Conservation (phyloP, 2,113 vertebrate genomes). For the Lonchura striata region DNA sequence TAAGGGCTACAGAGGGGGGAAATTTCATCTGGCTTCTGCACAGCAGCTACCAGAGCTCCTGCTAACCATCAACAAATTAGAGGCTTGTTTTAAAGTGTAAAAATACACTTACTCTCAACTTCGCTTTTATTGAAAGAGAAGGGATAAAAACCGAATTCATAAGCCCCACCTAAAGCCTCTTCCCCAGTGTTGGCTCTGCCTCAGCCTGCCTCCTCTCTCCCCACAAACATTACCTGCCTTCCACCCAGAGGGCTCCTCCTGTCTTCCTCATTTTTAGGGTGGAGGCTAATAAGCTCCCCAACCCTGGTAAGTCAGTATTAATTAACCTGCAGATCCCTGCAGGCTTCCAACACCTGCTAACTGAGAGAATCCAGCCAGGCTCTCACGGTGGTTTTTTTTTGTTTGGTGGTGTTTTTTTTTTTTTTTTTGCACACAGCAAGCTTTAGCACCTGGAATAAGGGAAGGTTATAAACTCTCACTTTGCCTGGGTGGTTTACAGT, state of each 20-base stretch:
- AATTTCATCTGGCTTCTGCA: not conserved
- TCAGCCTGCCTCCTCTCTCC: not conserved
- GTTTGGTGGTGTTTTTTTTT: not conserved
- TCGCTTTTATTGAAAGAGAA: not conserved
- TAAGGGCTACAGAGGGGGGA: fast-evolving
- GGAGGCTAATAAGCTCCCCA: slow-evolving; percentile 61
- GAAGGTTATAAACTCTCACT: not conserved
- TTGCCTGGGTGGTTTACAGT: not conserved
- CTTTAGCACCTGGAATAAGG: slow-evolving; percentile 7
- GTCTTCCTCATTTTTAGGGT: slow-evolving; percentile 61
- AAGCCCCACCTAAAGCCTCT: slow-evolving; percentile 4
- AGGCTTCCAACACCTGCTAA: slow-evolving; percentile 60
- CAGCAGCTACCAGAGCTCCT: not conserved
- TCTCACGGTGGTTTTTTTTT: slow-evolving; percentile 25
- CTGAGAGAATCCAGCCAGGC: slow-evolving; percentile 40
- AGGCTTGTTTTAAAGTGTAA: not conserved
- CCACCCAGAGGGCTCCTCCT: slow-evolving; percentile 40
- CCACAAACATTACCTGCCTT: not conserved
- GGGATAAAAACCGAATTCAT: not conserved
- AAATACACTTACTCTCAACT: not conserved
- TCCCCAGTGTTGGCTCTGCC: not conserved
- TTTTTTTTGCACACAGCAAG: not conserved
- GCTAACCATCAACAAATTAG: not conserved
- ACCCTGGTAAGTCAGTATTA: slow-evolving; percentile 58
- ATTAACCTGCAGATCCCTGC: slow-evolving; percentile 63